Conservation (phyloP, 2,113 vertebrate genomes). For the Lagenorhynchus albirostris region DNA sequence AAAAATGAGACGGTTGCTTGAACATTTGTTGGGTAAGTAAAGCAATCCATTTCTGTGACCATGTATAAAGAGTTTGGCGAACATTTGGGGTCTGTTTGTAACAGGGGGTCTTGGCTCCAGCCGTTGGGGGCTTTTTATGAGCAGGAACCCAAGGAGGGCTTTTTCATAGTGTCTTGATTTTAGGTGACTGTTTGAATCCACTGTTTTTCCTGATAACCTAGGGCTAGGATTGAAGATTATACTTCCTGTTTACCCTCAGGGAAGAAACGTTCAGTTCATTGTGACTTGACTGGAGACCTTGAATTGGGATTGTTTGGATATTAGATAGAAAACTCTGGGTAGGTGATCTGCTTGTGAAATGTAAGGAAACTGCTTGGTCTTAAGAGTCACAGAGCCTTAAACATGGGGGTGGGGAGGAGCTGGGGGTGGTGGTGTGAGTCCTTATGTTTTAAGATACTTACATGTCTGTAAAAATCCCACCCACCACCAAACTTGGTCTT, state of each 20-base stretch:
- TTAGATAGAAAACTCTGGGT: slow-evolving; percentile 64
- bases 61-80: slow-evolving; percentile 79
- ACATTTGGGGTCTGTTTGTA: slow-evolving; percentile 79
- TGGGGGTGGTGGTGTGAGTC: slow-evolving; percentile 18
- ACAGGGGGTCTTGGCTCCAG: slow-evolving; percentile 64
- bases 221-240: slow-evolving; percentile 77
- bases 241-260: slow-evolving; percentile 79
- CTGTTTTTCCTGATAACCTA: slow-evolving; percentile 71
- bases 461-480: slow-evolving; percentile 47
- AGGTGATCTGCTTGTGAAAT: slow-evolving; percentile 76
- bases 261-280: slow-evolving; percentile 70
- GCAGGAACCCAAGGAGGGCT: slow-evolving; percentile 56
- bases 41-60: slow-evolving; percentile 83
- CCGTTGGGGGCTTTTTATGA: slow-evolving; percentile 60
- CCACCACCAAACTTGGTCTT: slow-evolving; percentile 61
- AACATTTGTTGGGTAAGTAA: slow-evolving; percentile 86
- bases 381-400: slow-evolving; percentile 66
- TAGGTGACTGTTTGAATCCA: slow-evolving; percentile 76
- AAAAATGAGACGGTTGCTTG: slow-evolving; percentile 86
- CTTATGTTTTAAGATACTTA: slow-evolving; percentile 66
- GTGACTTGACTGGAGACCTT: slow-evolving; percentile 71
- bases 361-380: slow-evolving; percentile 77
- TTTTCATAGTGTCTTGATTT: slow-evolving; percentile 77
- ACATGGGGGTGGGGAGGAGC: slow-evolving; percentile 41
- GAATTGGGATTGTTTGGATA: slow-evolving; percentile 73